A percentile compares a stretch with the other conserved stretches of the same genome.
These are phyloP conservation scores for Oxyscelio sp. DNA, from an alignment of 2,888 invertebrate genomes.

Conservation along the genomic window DNA sequence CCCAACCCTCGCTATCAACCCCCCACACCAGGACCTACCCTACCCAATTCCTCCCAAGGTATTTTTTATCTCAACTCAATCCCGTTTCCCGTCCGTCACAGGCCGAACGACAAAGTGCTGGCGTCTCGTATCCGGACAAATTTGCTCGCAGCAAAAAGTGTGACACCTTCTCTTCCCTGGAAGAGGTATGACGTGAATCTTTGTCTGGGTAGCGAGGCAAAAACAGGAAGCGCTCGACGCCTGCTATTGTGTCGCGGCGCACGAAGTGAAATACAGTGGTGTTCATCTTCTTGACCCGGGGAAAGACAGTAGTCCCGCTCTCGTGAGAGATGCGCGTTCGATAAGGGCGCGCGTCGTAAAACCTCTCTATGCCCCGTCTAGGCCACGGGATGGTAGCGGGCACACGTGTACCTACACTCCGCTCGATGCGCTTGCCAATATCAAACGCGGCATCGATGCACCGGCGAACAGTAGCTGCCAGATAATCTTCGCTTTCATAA, in stretches of 20 bases:
- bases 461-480: constrained; percentile 70
- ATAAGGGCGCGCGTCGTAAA: constrained; percentile 77
- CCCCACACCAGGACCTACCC: background rate
- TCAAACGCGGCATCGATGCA: constrained; percentile 80
- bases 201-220: background rate
- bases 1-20: no score
- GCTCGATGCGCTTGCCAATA: constrained; percentile 82
- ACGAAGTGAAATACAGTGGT: constrained; percentile 50
- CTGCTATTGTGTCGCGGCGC: constrained; percentile 41
- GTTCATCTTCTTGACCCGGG: constrained; percentile 79
- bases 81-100: background rate
- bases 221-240: constrained; percentile 22
- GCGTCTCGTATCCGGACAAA: background rate
- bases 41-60: background rate
- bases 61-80: background rate
- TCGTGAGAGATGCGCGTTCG: constrained; percentile 81
- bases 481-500: constrained; percentile 73
- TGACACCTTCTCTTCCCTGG: background rate
- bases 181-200: background rate
- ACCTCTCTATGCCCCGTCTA: constrained; percentile 65
- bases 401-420: constrained; percentile 73
- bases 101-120: background rate
- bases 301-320: constrained; percentile 81
- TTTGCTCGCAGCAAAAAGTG: background rate
- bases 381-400: constrained; percentile 25